Base-by-base conservation (phyloP, 2,888 invertebrate species). In the Pollenia angustigena region DNA sequence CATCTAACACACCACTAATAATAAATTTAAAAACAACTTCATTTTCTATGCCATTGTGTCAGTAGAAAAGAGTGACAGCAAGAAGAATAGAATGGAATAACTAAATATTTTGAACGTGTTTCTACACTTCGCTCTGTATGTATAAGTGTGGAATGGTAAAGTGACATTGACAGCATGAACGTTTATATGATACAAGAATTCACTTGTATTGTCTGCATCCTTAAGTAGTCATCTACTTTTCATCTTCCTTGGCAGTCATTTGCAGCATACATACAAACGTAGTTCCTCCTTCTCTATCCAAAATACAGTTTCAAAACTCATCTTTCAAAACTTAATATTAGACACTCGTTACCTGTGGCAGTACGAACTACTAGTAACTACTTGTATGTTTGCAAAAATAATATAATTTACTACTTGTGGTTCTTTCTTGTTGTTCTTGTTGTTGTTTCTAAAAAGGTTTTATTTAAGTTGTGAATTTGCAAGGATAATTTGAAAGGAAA, bases 161-260 rank as follows among this genome's bases (percentile, higher is more conserved):
- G 78, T 79, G 81, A 81, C 75, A 68, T 60, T 75, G 75, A 88
- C 88, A 88, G 90, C 89, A 89, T 88, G 87, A 88, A 89, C 87
- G 32, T 32, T 32, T 32, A 42, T 62, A 50, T 23, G 23, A n/a
- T 66, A 23, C 8, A n/a, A 46, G 32, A 23, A 64, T 11, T 46
- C 32, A 60, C 14, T 11, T 89, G 88, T 89, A 88, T 89, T 90
- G 90, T 88, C 88, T 85, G 90, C 90, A 91, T 91, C 89, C 89
- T 91, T 91, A 91, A 91, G 91, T 91, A 91, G 91, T 91, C 90
- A 60, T 60, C 40, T 60, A 6, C 23, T 58, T 66, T 12, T 11
- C 46, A 44, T 64, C 18, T 14, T 40, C 60, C 40, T 72, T 89
- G 89, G 90, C 90, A 90, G 90, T 90, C 91, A 91, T 91, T 91